phyloP scores from a whole-genome alignment of 2,113 vertebrate genomes.

The Fregata magnificens region DNA sequence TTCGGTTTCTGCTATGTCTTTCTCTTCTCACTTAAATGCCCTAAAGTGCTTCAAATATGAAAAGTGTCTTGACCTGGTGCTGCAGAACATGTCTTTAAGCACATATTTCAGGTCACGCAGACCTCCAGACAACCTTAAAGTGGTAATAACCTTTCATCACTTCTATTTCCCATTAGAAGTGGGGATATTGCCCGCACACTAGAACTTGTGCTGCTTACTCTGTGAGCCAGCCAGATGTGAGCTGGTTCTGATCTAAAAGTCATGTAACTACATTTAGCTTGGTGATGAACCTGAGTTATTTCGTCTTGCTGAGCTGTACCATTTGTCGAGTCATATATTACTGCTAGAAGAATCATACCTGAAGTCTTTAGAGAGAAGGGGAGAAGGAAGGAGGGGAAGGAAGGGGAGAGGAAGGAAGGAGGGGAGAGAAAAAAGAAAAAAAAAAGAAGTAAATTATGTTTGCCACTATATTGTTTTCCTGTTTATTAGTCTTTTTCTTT shows the following conservation, averaged over 20 bases:
- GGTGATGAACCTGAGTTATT: neutral
- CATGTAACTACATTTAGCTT: neutral
- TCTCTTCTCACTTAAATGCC: neutral
- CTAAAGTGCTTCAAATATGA: neutral
- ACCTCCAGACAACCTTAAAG: neutral
- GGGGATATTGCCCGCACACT: neutral
- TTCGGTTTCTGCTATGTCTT: neutral
- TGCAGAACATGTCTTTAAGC: neutral
- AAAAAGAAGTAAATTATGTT: neutral
- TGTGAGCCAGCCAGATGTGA: neutral
- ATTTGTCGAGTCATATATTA: neutral
- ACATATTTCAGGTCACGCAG: neutral
- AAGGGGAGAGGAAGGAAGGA: neutral
- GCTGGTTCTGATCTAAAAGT: neutral
- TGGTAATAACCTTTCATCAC: neutral
- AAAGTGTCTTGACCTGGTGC: neutral
- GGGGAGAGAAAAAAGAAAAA: neutral
- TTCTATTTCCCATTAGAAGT: neutral
- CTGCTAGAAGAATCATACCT: neutral
- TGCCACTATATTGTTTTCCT: neutral
- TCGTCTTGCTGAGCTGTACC: neutral
- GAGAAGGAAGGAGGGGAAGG: too few relatives aligned
- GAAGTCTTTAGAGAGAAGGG: neutral
- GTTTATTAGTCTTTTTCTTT: neutral
- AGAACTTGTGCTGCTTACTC: neutral